A percentile compares a stretch with the other conserved stretches of the same genome.
Conservation (phyloP, 2,888 invertebrate genomes). For the Xestia ashworthii region DNA sequence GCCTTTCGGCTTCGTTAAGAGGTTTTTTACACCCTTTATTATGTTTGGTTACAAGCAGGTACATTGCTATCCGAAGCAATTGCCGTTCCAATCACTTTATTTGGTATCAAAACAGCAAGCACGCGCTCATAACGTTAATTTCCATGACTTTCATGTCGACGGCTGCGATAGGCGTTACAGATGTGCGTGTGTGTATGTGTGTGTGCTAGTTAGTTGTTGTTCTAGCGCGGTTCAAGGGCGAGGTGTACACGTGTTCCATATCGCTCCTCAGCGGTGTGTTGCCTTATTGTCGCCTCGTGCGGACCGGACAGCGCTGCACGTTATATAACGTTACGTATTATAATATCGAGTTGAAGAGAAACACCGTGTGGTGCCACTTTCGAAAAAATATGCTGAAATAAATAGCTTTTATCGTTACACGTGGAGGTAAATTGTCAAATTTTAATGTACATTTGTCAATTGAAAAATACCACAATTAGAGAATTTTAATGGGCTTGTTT, state of each 20-base stretch:
- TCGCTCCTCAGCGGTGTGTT: conserved; percentile 28
- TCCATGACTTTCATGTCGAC: conserved; percentile 23
- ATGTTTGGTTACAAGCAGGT: neutral
- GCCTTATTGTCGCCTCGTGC: conserved; percentile 48
- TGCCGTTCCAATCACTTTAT: neutral
- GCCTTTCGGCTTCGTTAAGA: too few species aligned
- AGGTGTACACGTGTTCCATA: conserved; percentile 44
- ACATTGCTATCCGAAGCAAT: neutral
- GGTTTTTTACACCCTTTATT: too few species aligned
- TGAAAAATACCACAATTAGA: too few species aligned
- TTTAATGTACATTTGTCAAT: neutral
- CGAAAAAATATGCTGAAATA: neutral
- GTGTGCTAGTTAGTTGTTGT: neutral
- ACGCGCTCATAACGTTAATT: conserved; percentile 6
- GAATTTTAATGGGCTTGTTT: neutral
- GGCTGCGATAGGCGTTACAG: neutral
- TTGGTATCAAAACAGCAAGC: conserved; percentile 9
- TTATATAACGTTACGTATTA: neutral
- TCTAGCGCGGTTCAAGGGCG: conserved; percentile 50
- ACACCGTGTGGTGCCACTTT: neutral
- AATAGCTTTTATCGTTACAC: neutral
- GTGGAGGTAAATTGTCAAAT: neutral
- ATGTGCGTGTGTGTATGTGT: conserved; percentile 6
- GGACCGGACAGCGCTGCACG: neutral
- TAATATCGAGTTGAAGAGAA: neutral